Percentiles rank a stretch among this genome's conserved stretches.
Evolutionary conservation across 1,140 invertebrate genomes (phyloP).

Genomic region (Ceratosolen fusciceps): DNA sequence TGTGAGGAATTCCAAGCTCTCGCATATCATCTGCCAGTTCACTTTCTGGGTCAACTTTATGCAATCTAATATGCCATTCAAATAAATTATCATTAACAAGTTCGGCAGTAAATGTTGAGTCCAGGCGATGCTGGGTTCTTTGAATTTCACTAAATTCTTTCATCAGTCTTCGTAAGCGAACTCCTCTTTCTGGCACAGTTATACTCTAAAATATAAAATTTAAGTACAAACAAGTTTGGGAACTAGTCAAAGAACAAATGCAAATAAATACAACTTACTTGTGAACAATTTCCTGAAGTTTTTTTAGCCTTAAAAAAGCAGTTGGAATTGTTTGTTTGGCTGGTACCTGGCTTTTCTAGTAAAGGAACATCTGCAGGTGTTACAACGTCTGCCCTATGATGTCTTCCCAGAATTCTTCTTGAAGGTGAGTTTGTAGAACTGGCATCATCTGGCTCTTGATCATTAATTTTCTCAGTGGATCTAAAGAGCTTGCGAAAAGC

Average conservation of each 20-base stretch:
- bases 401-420: conserved; percentile 72
- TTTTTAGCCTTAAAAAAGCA: conserved; percentile 67
- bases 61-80: conserved; percentile 92
- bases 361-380: conserved; percentile 76
- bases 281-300: conserved; percentile 52
- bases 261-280: conserved; percentile 41
- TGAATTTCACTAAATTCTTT: conserved; percentile 93
- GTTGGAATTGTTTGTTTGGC: conserved; percentile 56
- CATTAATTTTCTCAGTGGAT: conserved; percentile 75
- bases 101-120: conserved; percentile 89
- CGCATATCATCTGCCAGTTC: conserved; percentile 84
- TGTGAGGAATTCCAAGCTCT: conserved; percentile 82
- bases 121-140: conserved; percentile 76
- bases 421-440: conserved; percentile 74
- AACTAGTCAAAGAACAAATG: background rate
- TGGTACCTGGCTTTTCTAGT: conserved; percentile 72
- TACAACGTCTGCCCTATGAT: conserved; percentile 75
- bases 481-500: conserved; percentile 84
- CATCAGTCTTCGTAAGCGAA: conserved; percentile 87
- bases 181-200: conserved; percentile 71
- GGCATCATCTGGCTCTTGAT: conserved; percentile 73
- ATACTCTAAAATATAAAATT: conserved; percentile 42
- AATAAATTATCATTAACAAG: conserved; percentile 94
- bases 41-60: conserved; percentile 86
- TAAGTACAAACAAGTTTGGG: background rate